Evolutionary conservation across 2,797 vertebrate genomes (phyloP).

Genomic region (Aplochiton taeniatus): DNA sequence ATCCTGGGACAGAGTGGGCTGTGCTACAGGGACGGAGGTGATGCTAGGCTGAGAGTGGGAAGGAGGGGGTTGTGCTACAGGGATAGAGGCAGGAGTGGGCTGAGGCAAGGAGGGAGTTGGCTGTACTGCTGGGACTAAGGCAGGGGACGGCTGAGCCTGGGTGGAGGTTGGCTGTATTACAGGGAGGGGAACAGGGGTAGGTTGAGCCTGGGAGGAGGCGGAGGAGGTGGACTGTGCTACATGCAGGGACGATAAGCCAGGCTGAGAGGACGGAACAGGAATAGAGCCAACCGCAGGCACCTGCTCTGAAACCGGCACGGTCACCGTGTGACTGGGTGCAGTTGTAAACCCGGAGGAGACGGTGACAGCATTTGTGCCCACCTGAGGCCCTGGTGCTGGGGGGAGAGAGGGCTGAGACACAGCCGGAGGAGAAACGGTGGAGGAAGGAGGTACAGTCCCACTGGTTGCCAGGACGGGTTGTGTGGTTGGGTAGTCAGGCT

Average conservation of each 20-base stretch:
- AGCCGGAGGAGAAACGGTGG: constrained; percentile 49
- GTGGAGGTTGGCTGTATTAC: background rate
- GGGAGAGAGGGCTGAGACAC: constrained; percentile 39
- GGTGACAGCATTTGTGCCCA: constrained; percentile 24
- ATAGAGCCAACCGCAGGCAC: constrained; percentile 46
- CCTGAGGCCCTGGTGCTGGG: constrained; percentile 28
- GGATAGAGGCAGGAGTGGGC: constrained; percentile 70
- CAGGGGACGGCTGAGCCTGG: no score
- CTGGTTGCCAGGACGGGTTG: constrained; percentile 38
- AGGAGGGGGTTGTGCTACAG: constrained; percentile 58
- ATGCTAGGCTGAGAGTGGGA: no score
- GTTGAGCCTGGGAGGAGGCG: constrained; percentile 61
- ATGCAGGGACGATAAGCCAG: constrained; percentile 46
- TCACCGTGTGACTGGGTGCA: constrained; percentile 28
- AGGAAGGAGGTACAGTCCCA: constrained; percentile 41
- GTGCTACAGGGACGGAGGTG: no score
- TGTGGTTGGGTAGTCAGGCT: constrained; percentile 48
- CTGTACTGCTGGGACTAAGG: background rate
- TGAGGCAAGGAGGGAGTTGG: background rate
- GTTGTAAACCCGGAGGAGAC: constrained; percentile 36
- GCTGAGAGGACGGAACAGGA: constrained; percentile 45
- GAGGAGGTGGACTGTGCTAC: constrained; percentile 40
- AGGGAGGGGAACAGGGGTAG: constrained; percentile 68
- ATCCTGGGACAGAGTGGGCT: no score
- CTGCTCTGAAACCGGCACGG: constrained; percentile 50